Conservation (phyloP, 2,888 invertebrate genomes). For the Hirtodrosophila trivittata region DNA sequence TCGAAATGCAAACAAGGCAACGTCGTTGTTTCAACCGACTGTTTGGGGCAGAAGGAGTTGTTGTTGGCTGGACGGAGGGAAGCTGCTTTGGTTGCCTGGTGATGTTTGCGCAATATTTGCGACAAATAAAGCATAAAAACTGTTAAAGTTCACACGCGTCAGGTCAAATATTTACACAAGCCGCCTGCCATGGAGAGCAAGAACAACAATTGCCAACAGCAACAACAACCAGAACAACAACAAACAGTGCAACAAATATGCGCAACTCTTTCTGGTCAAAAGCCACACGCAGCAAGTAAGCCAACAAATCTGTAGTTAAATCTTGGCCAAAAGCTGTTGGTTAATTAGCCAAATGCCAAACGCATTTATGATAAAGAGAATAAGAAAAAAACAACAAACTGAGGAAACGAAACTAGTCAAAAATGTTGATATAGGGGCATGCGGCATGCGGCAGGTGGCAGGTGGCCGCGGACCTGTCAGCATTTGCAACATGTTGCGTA, state of each 20-base stretch:
- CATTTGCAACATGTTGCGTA: conserved; percentile 61
- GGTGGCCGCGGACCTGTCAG: conserved; percentile 32
- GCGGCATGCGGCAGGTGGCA: conserved; percentile 2
- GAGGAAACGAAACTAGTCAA: conserved; percentile 31
- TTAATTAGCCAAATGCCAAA: conserved; percentile 62
- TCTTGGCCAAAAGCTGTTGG: conserved; percentile 28
- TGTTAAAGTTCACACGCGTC: conserved; percentile 79
- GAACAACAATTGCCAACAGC: conserved; percentile 29
- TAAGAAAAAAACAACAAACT: conserved; percentile 8
- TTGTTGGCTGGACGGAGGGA: background rate
- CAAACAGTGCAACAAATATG: conserved; percentile 41
- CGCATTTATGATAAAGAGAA: conserved; percentile 67
- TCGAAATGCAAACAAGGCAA: conserved; percentile 56
- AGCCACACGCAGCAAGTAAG: conserved; percentile 32
- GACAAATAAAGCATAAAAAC: conserved; percentile 79
- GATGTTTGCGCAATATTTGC: conserved; percentile 78
- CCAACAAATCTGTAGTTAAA: conserved; percentile 24
- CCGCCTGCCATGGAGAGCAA: conserved; percentile 49
- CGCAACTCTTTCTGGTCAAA: conserved; percentile 31
- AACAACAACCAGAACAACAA: conserved; percentile 4
- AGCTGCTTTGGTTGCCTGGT: conserved; percentile 31
- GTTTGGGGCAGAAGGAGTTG: background rate
- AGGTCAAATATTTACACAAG: conserved; percentile 77
- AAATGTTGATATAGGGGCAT: conserved; percentile 6
- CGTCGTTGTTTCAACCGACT: conserved; percentile 35